phyloP scores from a whole-genome alignment of 1,140 invertebrate species.

The Achroia grisella region DNA sequence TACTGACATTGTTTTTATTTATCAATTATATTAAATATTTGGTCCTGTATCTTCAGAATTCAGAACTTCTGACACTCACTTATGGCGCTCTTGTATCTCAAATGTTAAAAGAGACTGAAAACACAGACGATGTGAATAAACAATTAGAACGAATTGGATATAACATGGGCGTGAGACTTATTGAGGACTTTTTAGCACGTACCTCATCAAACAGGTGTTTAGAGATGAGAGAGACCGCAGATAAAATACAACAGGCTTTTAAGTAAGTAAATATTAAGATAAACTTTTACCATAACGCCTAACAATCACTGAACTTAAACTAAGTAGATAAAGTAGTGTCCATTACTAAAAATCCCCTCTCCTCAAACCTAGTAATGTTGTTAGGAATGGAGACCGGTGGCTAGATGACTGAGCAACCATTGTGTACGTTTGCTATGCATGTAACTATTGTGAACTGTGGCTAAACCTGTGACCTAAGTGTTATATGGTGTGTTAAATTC shows the following conservation, averaged over 20 bases:
- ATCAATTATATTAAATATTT: not conserved
- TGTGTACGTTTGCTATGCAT: too few relatives aligned
- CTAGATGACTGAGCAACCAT: too few relatives aligned
- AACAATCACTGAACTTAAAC: too few relatives aligned
- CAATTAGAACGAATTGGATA: constrained; percentile 96
- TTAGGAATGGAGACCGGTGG: too few relatives aligned
- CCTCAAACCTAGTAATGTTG: too few relatives aligned
- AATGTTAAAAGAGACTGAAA: constrained; percentile 97
- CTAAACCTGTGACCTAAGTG: too few relatives aligned
- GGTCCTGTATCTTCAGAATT: constrained; percentile 83
- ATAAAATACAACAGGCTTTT: constrained; percentile 90
- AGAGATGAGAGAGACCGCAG: constrained; percentile 97
- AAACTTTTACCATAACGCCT: not conserved
- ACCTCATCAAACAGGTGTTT: constrained; percentile 92
- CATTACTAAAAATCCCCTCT: too few relatives aligned
- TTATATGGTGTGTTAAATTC: too few relatives aligned
- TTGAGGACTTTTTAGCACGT: constrained; percentile 97
- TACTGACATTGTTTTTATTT: not conserved
- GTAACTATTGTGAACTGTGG: too few relatives aligned
- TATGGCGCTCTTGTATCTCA: constrained; percentile 98
- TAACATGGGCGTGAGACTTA: constrained; percentile 97
- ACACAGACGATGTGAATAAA: constrained; percentile 97
- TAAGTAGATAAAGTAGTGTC: too few relatives aligned
- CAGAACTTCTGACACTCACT: constrained; percentile 96
- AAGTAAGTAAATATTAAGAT: constrained; percentile 26